A percentile compares a stretch with the other conserved stretches of the same genome.
Evolutionary conservation across 2,888 invertebrate species (phyloP).

Genomic region (Aproaerema taeniolella): DNA sequence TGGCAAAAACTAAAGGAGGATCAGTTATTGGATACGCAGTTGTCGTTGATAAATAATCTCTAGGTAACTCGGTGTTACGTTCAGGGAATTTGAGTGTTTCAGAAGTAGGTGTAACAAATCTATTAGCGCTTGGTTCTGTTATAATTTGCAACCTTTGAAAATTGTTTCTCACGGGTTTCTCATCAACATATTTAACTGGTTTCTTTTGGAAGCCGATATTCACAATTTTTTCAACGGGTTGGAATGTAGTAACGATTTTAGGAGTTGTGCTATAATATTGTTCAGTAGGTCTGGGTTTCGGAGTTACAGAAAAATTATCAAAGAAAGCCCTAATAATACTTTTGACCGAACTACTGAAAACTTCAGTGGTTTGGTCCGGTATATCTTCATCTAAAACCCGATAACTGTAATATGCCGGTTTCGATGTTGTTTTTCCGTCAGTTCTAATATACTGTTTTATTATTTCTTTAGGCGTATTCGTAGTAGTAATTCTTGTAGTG

Average conservation of each 20-base stretch:
- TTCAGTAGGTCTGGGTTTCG: conserved; percentile 22
- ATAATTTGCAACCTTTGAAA: conserved; percentile 54
- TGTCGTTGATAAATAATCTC: conserved; percentile 39
- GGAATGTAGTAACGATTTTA: conserved; percentile 29
- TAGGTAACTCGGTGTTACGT: conserved; percentile 17
- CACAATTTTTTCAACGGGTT: conserved; percentile 44
- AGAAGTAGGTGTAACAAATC: conserved; percentile 28
- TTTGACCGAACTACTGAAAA: conserved; percentile 56
- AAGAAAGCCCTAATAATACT: conserved; percentile 61
- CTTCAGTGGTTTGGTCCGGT: conserved; percentile 60
- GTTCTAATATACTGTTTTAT: conserved; percentile 25
- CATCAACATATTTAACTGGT: conserved; percentile 39
- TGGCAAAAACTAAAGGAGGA: conserved; percentile 28
- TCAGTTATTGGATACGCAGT: conserved; percentile 35
- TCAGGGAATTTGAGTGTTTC: conserved; percentile 28
- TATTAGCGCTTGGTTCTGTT: conserved; percentile 43
- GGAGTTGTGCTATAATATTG: conserved; percentile 8
- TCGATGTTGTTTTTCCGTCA: conserved; percentile 34
- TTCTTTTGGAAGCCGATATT: conserved; percentile 62
- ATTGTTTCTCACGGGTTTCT: conserved; percentile 44
- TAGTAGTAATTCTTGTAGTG: conserved; percentile 29
- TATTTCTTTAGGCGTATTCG: conserved; percentile 25
- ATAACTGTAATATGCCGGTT: conserved; percentile 59
- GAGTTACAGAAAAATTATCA: conserved; percentile 41
- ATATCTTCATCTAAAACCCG: conserved; percentile 51